Percentiles rank a stretch among this genome's conserved stretches.
These are phyloP conservation scores for Porites evermanni DNA, from an alignment of 92 coral and sea anemone species.

Conservation along the genomic window DNA sequence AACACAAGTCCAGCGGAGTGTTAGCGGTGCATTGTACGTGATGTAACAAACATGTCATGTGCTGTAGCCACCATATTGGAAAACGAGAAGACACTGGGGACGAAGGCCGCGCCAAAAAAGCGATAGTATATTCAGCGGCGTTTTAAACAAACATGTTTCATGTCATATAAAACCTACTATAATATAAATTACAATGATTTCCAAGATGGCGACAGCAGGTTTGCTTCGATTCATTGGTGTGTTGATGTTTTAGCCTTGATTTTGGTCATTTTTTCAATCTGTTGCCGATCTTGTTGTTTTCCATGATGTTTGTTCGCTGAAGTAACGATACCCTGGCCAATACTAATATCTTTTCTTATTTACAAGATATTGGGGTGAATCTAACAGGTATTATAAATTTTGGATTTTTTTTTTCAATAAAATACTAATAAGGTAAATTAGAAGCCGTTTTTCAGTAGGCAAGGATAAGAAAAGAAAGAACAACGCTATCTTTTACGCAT, in stretches of 20 bases:
- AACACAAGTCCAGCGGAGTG: too few species aligned
- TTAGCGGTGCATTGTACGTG: too few species aligned
- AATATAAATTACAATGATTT: conserved; percentile 54
- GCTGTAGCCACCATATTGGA: too few species aligned
- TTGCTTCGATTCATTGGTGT: conserved; percentile 71
- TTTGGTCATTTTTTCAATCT: not conserved
- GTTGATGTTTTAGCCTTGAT: not conserved
- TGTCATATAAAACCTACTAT: not conserved
- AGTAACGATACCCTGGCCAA: too few species aligned
- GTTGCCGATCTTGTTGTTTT: not conserved
- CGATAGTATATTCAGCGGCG: not conserved
- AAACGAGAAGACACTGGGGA: too few species aligned
- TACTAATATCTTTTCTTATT: not conserved
- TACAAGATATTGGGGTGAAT: conserved; percentile 88
- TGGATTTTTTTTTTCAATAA: too few species aligned
- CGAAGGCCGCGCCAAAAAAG: not conserved
- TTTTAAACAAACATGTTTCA: too few species aligned
- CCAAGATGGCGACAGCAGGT: conserved; percentile 79
- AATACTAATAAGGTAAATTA: too few species aligned
- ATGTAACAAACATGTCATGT: too few species aligned
- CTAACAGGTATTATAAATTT: conserved; percentile 71
- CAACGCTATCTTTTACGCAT: not conserved
- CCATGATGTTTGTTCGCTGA: too few species aligned
- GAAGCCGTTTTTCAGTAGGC: too few species aligned
- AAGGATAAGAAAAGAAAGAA: too few species aligned